Evolutionary conservation across 2,888 invertebrate species (phyloP).

Genomic region (Plebejus argus): DNA sequence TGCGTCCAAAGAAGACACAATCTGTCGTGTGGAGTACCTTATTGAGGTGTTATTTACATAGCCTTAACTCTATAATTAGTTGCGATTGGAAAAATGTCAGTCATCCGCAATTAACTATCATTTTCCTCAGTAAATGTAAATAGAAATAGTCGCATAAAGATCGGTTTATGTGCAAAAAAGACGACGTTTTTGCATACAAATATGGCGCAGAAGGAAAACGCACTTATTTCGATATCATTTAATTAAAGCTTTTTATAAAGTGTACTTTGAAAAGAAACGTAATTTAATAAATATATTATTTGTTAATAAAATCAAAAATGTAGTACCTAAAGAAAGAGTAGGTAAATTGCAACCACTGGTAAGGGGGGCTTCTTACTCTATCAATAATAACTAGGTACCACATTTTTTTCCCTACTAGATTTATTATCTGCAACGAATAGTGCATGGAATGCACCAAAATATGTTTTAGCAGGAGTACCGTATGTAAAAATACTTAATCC

Average conservation of each 20-base stretch:
- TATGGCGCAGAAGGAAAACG: not conserved
- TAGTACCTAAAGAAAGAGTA: too few species aligned
- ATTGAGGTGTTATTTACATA: constrained; percentile 26
- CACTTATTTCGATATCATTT: constrained; percentile 23
- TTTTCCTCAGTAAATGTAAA: constrained; percentile 43
- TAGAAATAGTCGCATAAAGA: constrained; percentile 10
- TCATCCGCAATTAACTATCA: constrained; percentile 51
- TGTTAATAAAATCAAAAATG: too few species aligned
- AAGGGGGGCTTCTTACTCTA: too few species aligned
- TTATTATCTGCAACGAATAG: too few species aligned
- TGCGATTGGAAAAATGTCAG: constrained; percentile 49
- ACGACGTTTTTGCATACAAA: not conserved
- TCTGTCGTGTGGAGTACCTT: not conserved
- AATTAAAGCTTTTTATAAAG: not conserved
- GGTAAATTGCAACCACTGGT: too few species aligned
- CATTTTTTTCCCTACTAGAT: too few species aligned
- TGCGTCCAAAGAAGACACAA: constrained; percentile 7
- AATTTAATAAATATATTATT: too few species aligned
- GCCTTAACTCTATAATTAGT: constrained; percentile 42
- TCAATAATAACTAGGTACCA: too few species aligned
- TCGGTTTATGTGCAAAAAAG: constrained; percentile 14
- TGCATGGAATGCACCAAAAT: too few species aligned
- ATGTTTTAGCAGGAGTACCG: too few species aligned
- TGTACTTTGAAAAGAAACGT: too few species aligned
- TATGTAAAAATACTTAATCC: too few species aligned